Evolutionary conservation across 92 coral and sea anemone species (phyloP).

Genomic region (Phymanthus crucifer): DNA sequence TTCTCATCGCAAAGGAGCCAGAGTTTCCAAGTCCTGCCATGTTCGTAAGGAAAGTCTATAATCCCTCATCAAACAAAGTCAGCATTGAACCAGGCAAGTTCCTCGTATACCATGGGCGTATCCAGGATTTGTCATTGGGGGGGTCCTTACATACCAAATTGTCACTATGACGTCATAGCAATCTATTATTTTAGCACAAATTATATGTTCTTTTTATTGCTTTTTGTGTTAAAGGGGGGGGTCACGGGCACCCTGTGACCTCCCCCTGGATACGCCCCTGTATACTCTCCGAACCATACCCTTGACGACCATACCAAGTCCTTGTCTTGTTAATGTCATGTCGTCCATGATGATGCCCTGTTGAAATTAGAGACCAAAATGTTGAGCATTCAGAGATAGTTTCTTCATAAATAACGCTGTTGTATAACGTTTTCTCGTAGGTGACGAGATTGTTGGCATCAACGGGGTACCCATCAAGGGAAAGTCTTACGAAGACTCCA

Average conservation of each 20-base stretch:
- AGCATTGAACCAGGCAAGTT: conserved; percentile 24
- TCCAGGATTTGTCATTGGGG: too few relatives aligned
- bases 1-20: conserved; percentile 73
- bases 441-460: conserved; percentile 77
- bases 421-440: conserved; percentile 23
- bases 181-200: too few relatives aligned
- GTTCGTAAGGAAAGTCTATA: conserved; percentile 64
- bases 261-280: too few relatives aligned
- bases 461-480: conserved; percentile 67
- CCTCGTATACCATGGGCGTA: too few relatives aligned
- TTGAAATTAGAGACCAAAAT: too few relatives aligned
- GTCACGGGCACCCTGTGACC: too few relatives aligned
- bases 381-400: background rate
- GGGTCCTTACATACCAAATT: too few relatives aligned
- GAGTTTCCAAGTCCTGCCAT: conserved; percentile 73
- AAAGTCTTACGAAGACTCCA: conserved; percentile 65
- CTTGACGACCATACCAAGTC: too few relatives aligned
- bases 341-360: background rate
- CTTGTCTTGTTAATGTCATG: background rate
- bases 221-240: too few relatives aligned
- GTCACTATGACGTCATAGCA: too few relatives aligned
- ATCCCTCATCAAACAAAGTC: conserved; percentile 20
- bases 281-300: too few relatives aligned
- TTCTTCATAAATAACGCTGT: background rate
- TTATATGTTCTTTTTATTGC: too few relatives aligned